A percentile compares a stretch with the other conserved stretches of the same genome.
Conservation (phyloP, 1,140 invertebrate genomes). For the Microplitis demolitor region DNA sequence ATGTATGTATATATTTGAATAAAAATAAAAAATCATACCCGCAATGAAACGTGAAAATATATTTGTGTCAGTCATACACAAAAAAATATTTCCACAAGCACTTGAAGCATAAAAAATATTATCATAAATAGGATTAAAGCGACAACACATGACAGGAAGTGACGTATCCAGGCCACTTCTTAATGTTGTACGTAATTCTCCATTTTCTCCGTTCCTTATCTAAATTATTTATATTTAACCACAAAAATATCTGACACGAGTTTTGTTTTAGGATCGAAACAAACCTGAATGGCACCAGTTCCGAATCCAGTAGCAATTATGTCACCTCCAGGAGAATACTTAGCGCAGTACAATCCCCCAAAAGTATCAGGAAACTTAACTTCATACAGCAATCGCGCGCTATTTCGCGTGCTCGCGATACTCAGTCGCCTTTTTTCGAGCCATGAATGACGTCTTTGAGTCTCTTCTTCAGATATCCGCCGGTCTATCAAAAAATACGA, state of each 20-base stretch:
- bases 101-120: slow-evolving; percentile 41
- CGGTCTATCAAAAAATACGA: slow-evolving; percentile 31
- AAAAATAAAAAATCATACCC: slow-evolving; percentile 28
- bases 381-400: slow-evolving; percentile 29
- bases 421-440: slow-evolving; percentile 28
- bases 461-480: slow-evolving; percentile 31
- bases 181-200: slow-evolving; percentile 31
- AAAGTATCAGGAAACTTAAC: slow-evolving; percentile 35
- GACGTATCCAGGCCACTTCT: slow-evolving; percentile 33
- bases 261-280: not conserved
- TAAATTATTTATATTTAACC: not conserved
- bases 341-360: slow-evolving; percentile 36
- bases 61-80: slow-evolving; percentile 35
- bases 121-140: slow-evolving; percentile 41
- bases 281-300: slow-evolving; percentile 43
- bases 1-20: not conserved
- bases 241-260: too few species aligned
- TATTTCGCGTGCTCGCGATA: slow-evolving; percentile 19
- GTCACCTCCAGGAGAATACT: slow-evolving; percentile 38
- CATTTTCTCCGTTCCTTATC: slow-evolving; percentile 38
- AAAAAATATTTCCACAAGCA: slow-evolving; percentile 42
- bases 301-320: slow-evolving; percentile 36
- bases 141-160: slow-evolving; percentile 40
- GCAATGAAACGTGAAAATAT: slow-evolving; percentile 37
- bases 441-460: slow-evolving; percentile 33